Conservation (phyloP, 2,113 vertebrate species). For the Vidua macroura region DNA sequence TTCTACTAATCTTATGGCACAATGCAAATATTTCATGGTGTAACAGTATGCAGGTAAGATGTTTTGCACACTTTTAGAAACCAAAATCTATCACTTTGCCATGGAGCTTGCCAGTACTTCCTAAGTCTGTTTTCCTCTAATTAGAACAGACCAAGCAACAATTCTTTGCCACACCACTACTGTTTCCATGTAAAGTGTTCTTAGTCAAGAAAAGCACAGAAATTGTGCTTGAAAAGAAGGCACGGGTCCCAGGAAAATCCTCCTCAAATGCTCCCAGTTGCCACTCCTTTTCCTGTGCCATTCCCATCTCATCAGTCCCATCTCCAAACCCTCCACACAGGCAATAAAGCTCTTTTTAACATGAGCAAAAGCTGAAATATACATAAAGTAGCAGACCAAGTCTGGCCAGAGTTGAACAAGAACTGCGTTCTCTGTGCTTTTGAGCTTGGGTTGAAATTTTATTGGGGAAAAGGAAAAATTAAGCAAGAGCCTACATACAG, state of each 20-base stretch:
- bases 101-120: accelerated
- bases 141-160: neutral
- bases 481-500: neutral
- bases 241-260: neutral
- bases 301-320: neutral
- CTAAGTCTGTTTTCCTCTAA: neutral
- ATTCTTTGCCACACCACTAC: neutral
- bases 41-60: neutral
- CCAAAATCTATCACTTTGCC: neutral
- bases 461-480: neutral
- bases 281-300: neutral
- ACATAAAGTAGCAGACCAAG: neutral
- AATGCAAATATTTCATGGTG: neutral
- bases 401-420: neutral
- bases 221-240: neutral
- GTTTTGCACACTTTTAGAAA: neutral
- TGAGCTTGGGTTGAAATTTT: neutral
- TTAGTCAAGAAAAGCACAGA: neutral
- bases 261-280: neutral
- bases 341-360: neutral
- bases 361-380: neutral
- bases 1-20: neutral
- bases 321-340: neutral
- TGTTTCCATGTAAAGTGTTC: neutral
- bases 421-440: neutral